Conservation (phyloP, 2,113 vertebrate genomes). For the Mastomys coucha region DNA sequence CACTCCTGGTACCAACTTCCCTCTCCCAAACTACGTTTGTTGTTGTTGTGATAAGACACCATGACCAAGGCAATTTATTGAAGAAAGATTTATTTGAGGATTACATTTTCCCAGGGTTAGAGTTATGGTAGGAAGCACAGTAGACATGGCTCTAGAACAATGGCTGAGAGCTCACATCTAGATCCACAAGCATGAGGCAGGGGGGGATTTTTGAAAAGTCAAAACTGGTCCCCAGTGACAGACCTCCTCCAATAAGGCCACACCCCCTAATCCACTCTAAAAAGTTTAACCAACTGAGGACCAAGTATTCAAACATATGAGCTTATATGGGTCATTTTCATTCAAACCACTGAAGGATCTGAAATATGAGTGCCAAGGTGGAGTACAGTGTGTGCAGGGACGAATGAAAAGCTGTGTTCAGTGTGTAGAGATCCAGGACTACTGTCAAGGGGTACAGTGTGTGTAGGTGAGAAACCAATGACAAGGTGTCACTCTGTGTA, state of each 20-base stretch:
- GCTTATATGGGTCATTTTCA: background rate
- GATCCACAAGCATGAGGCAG: background rate
- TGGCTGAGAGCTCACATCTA: background rate
- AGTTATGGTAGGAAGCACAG: background rate
- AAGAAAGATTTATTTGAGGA: background rate
- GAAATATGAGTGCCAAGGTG: background rate
- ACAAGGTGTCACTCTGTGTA: background rate
- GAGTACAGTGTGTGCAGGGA: background rate
- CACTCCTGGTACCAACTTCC: background rate
- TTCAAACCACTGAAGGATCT: no score
- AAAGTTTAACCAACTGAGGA: background rate
- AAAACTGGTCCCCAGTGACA: background rate
- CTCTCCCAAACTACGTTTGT: background rate
- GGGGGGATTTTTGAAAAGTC: background rate
- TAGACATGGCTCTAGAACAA: background rate
- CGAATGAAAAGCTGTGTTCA: background rate
- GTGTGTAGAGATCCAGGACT: background rate
- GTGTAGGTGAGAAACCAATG: background rate
- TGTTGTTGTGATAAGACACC: background rate
- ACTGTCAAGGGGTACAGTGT: background rate
- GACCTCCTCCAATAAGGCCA: background rate
- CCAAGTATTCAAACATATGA: background rate
- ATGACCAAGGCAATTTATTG: background rate
- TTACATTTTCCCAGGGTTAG: background rate
- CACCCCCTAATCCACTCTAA: background rate